Base-by-base conservation (phyloP, 2,113 vertebrate genomes). In the Fukomys damarensis region DNA sequence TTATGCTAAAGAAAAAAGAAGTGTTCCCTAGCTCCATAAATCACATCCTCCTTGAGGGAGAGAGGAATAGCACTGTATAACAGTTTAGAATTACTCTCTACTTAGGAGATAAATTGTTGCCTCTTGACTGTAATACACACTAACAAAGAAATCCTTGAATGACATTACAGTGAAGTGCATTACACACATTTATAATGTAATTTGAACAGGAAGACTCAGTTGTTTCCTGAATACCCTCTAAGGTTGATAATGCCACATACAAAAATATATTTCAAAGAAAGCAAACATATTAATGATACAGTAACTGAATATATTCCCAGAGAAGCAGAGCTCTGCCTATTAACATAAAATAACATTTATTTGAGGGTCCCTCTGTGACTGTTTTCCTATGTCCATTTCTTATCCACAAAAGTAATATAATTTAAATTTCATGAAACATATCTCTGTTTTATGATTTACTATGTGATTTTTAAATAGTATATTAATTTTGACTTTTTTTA, bases 221-320 rank as follows among this genome's bases (percentile, higher is more conserved):
- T 32, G 0, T 68, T 56, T 38, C 38, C 0, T 68, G 68, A 96
- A 8, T 28, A 12, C 1, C 22, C 65, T 94, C 3, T 7, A 59
- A 20, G 5, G 46, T 54, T 41, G 46, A 41, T 81, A 92, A 26
- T 89, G 83, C 32, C n/a, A 30, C 66, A 43, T 68, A 90, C 74
- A 2, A 86, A 89, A 96, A 56, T 49, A 5, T 85, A 89, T 96
- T 97, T 95, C 85, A 91, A 97, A 89, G 70, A 32, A 74, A 95
- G n/a, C 2, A 97, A 93, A 93, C 86, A 56, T 20, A 88, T 96
- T 96, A 97, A 96, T 81, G 77, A 41, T 52, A 59, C 7, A 86
- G 86, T 95, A 97, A 98, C 92, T 94, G 22, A 92, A 46, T 92
- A 19, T 54, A 30, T 43, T 94, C 89, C 66, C 38, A 74, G 65